phyloP scores from a whole-genome alignment of 2,113 vertebrate species.

The Taurulus bubalis region DNA sequence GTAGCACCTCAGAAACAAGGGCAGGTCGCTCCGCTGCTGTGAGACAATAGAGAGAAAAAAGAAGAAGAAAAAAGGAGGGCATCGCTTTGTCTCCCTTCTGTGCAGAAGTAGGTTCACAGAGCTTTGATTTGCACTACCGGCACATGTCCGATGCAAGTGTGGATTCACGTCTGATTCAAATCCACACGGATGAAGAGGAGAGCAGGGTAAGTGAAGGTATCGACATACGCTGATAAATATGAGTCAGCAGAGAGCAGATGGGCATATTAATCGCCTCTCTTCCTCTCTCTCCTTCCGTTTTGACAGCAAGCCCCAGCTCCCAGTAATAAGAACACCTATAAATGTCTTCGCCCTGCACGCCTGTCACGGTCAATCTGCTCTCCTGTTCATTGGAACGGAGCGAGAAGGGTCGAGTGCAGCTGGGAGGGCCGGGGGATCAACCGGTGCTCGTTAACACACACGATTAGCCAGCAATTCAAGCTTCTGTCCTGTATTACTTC shows the following conservation, averaged over 20 bases:
- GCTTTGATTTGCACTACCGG: constrained; percentile 22
- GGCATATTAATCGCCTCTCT: constrained; percentile 45
- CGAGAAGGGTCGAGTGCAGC: neutral
- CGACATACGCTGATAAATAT: constrained; percentile 35
- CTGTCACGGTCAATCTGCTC: constrained; percentile 35
- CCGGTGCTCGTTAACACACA: constrained; percentile 3
- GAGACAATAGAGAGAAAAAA: constrained; percentile 48
- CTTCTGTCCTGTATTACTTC: neutral
- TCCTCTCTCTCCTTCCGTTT: neutral
- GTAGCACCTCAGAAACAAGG: constrained; percentile 60
- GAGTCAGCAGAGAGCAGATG: constrained; percentile 53
- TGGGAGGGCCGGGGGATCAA: neutral
- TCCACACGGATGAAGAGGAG: constrained; percentile 6
- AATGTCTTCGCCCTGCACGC: constrained; percentile 23
- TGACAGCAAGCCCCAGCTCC: constrained; percentile 26
- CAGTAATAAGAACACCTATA: constrained; percentile 45
- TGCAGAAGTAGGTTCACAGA: constrained; percentile 35
- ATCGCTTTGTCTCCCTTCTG: constrained; percentile 10
- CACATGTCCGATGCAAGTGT: neutral
- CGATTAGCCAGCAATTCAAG: constrained; percentile 13
- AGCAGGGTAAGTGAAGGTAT: constrained; percentile 29
- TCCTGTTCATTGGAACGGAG: constrained; percentile 25
- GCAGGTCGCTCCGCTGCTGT: constrained; percentile 53
- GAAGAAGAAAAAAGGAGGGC: constrained; percentile 61
- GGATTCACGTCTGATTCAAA: constrained; percentile 39